Base-by-base conservation (phyloP, 2,888 invertebrate species). In the Pseudococcus viburni region DNA sequence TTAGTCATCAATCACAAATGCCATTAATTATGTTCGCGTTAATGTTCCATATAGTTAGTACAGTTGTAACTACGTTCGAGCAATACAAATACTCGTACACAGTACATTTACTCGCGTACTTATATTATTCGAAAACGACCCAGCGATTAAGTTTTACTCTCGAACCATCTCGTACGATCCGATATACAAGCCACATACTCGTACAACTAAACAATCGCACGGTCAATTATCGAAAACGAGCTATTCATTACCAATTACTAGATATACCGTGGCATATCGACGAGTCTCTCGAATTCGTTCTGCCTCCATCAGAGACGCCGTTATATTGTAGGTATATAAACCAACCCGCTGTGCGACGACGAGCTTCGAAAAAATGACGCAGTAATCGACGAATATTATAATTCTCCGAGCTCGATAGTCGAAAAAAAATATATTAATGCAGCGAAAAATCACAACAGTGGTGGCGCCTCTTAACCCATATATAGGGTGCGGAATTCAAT, bases 381-480 rank as follows among this genome's bases (percentile, higher is more conserved):
- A 59, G 59, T 59, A 59, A 59, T 59, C 68, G 68, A 22, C 22
- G 33, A 33, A 73, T 73, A 73, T 73, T 22, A 26, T n/a, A 73
- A 26, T 73, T 73, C 68, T 26, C n/a, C 11, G 5, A 55, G 55
- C 55, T 59, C 59, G 55, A 55, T 73, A 33, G 68, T 73, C 68
- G 68, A 19, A 12, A 26, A 73, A 73, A 73, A 33, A 68, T n/a
- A n/a, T 59, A 55, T 55, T 64, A 73, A 73, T 73, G 68, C 68
- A 33, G 68, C 33, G 68, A 73, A 73, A 73, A 73, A 73, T 26
- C 68, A 73, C 68, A 73, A 73, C 68, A 15, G 22, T 73, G 68
- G 15, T 73, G 68, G 68, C 68, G 68, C 68, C 68, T 73, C 33
- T 73, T 73, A 73, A 73, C 68, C 68, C 68, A 73, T 73, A 59